phyloP scores from a whole-genome alignment of 2,888 invertebrate species.

The Itoplectis maculator region DNA sequence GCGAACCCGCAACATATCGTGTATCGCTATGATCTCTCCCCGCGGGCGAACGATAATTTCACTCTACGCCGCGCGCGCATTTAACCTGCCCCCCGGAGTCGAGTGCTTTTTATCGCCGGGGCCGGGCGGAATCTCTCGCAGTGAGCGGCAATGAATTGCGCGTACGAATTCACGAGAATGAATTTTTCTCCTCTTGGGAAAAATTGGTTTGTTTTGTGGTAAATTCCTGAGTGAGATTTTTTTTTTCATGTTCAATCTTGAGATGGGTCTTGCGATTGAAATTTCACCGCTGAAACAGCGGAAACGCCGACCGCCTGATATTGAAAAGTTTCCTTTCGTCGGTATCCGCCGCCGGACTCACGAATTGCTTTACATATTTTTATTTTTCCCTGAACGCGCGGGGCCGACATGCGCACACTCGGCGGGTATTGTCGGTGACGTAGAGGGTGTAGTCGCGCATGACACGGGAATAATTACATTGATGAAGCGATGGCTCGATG shows the following conservation, averaged over 20 bases:
- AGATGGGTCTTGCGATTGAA: background rate
- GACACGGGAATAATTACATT: conserved; percentile 80
- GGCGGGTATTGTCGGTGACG: conserved; percentile 21
- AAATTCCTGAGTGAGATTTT: too few species aligned
- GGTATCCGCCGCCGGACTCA: background rate
- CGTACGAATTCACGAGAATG: background rate
- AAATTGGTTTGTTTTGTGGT: too few species aligned
- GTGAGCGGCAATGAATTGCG: background rate
- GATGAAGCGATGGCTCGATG: conserved; percentile 78
- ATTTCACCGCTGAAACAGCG: background rate
- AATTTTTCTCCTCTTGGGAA: too few species aligned
- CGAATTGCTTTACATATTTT: conserved; percentile 10
- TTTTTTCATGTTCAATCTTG: background rate
- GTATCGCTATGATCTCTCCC: conserved; percentile 38
- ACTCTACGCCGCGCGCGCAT: background rate
- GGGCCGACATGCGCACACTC: background rate
- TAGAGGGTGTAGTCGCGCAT: conserved; percentile 54
- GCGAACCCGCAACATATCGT: conserved; percentile 55
- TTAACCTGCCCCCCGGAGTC: conserved; percentile 24
- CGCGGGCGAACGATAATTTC: background rate
- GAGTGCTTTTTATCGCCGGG: conserved; percentile 30
- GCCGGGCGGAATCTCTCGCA: background rate
- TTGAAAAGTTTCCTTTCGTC: conserved; percentile 6
- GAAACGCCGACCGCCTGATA: background rate
- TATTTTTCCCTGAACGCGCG: background rate